Evolutionary conservation across 92 coral and sea anemone species (phyloP).

Genomic region (Epizoanthus stellaris): DNA sequence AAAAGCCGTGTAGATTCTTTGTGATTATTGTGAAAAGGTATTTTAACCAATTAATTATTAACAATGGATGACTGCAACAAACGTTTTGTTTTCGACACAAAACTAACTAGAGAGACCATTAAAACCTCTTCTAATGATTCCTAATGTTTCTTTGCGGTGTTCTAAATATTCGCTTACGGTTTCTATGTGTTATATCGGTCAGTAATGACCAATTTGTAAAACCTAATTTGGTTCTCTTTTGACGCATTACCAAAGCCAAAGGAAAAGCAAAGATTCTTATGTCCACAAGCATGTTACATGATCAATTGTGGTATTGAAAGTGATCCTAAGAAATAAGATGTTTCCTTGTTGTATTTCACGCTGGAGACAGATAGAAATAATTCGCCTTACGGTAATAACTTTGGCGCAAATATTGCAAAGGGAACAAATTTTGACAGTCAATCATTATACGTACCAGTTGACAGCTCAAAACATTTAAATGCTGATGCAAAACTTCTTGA

Average conservation of each 20-base stretch:
- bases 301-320: constrained; percentile 19
- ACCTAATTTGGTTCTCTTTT: not conserved
- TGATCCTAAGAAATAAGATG: not conserved
- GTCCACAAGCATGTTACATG: constrained; percentile 18
- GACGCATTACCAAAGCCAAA: constrained; percentile 8
- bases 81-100: constrained; percentile 9
- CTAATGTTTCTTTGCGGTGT: not conserved
- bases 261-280: constrained; percentile 32
- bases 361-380: no score
- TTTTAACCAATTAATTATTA: constrained; percentile 70
- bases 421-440: no score
- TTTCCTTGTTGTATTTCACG: no score
- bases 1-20: constrained; percentile 26
- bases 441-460: no score
- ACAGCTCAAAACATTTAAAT: no score
- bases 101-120: constrained; percentile 3
- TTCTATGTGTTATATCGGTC: not conserved
- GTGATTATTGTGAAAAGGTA: constrained; percentile 74
- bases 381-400: no score
- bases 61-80: constrained; percentile 38
- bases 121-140: constrained; percentile 1
- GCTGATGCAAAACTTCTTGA: no score
- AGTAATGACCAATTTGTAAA: not conserved
- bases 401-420: no score
- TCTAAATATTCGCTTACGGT: not conserved